Conservation (phyloP, 1,140 invertebrate species). For the Tetragonula clypearis region DNA sequence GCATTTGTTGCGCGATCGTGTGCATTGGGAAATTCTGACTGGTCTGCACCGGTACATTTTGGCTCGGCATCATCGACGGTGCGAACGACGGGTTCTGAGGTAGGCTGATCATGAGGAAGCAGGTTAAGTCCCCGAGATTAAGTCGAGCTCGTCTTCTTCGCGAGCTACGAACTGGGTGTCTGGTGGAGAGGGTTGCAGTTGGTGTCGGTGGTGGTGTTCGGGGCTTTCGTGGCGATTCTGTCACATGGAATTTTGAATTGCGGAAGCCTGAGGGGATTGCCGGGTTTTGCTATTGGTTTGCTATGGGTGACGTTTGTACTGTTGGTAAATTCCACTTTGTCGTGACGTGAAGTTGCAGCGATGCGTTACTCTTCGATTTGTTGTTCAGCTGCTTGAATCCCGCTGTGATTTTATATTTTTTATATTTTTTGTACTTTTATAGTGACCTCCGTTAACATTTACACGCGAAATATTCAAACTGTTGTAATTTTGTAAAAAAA, state of each 20-base stretch:
- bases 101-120: conserved; percentile 56
- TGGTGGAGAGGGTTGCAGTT: background rate
- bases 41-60: conserved; percentile 64
- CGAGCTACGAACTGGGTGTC: background rate
- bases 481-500: too few relatives aligned
- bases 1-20: conserved; percentile 61
- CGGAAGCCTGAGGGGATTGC: conserved; percentile 32
- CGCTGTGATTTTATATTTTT: too few relatives aligned
- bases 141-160: background rate
- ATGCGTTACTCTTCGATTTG: background rate
- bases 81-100: conserved; percentile 50
- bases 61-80: conserved; percentile 58
- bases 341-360: conserved; percentile 52
- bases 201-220: background rate
- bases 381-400: background rate
- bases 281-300: conserved; percentile 45
- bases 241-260: conserved; percentile 57
- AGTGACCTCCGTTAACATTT: too few relatives aligned
- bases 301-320: conserved; percentile 8
- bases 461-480: too few relatives aligned
- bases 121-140: conserved; percentile 33
- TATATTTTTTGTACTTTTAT: too few relatives aligned
- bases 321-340: conserved; percentile 25
- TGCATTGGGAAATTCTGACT: conserved; percentile 68
- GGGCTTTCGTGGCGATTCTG: conserved; percentile 12